Base-by-base conservation (phyloP, 2,888 invertebrate genomes). In the Brenthis ino region DNA sequence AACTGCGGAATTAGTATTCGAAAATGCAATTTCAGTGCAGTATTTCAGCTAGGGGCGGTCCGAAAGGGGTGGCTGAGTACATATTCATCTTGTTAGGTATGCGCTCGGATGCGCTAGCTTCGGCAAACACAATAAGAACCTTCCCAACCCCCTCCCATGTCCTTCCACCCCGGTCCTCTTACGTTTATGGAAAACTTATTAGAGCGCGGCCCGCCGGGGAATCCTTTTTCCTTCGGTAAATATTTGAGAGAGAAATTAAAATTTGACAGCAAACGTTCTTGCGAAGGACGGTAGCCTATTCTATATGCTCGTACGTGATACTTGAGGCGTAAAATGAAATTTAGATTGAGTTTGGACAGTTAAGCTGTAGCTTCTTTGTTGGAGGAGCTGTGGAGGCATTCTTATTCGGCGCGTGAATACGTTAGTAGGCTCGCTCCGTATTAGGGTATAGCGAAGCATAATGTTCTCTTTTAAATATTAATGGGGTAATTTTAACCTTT, bases 161-260 rank as follows among this genome's bases (percentile, higher is more conserved):
- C 70, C 57, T 63, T 65, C 64, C 64, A 68, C 70, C 68, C 70
- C 53, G 51, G 67, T 74, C 79, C 83, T 81, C 76, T 81, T 78
- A 79, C 86, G 88, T 91, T 91, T 93, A 93, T 93, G 91, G 93
- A 93, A 92, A 93, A 93, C 93, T 93, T 93, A 92, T 93, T 93
- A 93, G 92, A 92, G 85, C 89, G 83, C 85, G 88, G 88, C 87
- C 91, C 91, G 88, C 84, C 86, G 86, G 91, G 90, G 92, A 92
- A 93, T 92, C 93, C 93, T 92, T 93, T 93, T 92, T 92, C 92
- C 91, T 89, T 88, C 88, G 89, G 92, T 90, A 93, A 93, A 93
- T 93, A 92, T 93, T 93, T 93, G 93, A 93, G 88, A 85, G 88
- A 92, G 93, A 92, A 93, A 93, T 92, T 93, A 93, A 93, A 93